Evolutionary conservation across 1,140 invertebrate species (phyloP).

Genomic region (Drosophila yakuba): DNA sequence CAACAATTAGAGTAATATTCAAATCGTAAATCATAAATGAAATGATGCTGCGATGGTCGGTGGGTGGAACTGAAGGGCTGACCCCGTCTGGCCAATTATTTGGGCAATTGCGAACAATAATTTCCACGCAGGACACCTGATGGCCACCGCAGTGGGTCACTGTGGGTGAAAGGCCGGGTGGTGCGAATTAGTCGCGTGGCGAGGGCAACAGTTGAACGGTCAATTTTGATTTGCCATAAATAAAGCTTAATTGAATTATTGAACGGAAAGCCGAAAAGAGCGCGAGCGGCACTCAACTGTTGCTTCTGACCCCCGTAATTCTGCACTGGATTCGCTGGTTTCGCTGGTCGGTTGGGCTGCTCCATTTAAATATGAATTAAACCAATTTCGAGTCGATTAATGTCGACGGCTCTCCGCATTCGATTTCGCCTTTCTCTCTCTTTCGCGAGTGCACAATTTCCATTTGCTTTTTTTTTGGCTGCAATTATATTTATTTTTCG

Average conservation of each 20-base stretch:
- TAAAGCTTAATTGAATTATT: constrained; percentile 77
- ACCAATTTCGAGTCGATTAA: constrained; percentile 79
- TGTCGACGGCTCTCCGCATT: constrained; percentile 64
- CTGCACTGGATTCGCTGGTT: constrained; percentile 23
- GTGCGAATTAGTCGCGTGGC: constrained; percentile 40
- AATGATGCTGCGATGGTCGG: too few species aligned
- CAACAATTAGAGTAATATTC: constrained; percentile 34
- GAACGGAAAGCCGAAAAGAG: constrained; percentile 34
- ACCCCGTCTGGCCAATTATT: constrained; percentile 34
- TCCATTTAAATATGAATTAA: constrained; percentile 82
- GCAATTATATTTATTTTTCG: constrained; percentile 78
- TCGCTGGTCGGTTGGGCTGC: neutral
- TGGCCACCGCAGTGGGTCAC: constrained; percentile 23
- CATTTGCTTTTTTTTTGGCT: constrained; percentile 35
- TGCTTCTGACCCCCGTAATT: constrained; percentile 34
- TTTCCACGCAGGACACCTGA: constrained; percentile 17
- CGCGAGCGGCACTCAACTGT: constrained; percentile 52
- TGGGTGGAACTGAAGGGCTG: neutral
- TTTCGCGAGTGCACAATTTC: constrained; percentile 8
- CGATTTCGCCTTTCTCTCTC: constrained; percentile 33
- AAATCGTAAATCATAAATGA: constrained; percentile 39
- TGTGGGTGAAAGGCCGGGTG: neutral
- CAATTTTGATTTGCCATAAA: constrained; percentile 74
- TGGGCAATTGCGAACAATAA: constrained; percentile 53
- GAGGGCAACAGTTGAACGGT: constrained; percentile 40